Conservation (phyloP, 2,888 invertebrate genomes). For the Pterostichus madidus region DNA sequence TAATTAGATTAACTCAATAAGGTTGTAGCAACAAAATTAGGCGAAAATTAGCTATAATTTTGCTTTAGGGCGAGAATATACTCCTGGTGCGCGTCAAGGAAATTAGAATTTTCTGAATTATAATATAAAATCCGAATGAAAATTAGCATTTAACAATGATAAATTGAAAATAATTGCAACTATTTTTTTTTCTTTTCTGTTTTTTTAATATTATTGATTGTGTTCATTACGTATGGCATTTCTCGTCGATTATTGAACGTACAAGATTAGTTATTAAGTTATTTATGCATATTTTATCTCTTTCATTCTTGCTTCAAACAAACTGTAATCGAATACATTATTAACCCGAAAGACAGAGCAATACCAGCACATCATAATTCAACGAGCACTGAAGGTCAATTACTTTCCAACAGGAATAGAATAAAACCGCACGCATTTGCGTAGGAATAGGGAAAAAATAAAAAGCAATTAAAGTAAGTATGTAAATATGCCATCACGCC, state of each 20-base stretch:
- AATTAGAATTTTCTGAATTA: too few relatives aligned
- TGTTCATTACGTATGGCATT: not conserved
- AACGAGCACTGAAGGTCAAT: conserved; percentile 23
- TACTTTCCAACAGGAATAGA: conserved; percentile 36
- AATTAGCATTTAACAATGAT: too few relatives aligned
- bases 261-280: not conserved
- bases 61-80: too few relatives aligned
- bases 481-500: too few relatives aligned
- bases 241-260: conserved; percentile 11
- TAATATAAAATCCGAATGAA: too few relatives aligned
- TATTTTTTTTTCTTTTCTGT: not conserved
- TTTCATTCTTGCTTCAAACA: not conserved
- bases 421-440: not conserved
- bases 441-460: not conserved
- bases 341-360: conserved; percentile 17
- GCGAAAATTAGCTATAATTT: too few relatives aligned
- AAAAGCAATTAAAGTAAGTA: too few relatives aligned
- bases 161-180: not conserved
- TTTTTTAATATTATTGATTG: not conserved
- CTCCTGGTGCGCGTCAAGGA: too few relatives aligned
- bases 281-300: conserved; percentile 4
- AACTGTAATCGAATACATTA: conserved; percentile 3
- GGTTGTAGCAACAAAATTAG: too few relatives aligned
- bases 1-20: too few relatives aligned
- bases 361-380: conserved; percentile 19